A percentile compares a stretch with the other conserved stretches of the same genome.
phyloP scores from a whole-genome alignment of 1,140 invertebrate genomes.

The Zaprionus davidi region DNA sequence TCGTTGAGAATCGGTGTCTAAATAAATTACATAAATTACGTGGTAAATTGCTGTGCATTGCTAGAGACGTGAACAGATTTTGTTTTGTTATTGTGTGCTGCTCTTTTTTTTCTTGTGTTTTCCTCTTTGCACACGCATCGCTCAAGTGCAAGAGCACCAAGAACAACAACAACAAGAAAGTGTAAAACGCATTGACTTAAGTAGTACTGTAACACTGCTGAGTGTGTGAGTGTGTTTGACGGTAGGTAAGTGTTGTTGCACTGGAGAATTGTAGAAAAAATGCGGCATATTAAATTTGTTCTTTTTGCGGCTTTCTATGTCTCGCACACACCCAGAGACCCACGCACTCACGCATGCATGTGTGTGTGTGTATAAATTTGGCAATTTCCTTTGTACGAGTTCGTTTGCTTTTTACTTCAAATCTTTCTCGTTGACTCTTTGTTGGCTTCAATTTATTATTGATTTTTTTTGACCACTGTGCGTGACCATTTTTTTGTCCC shows the following conservation, averaged over 20 bases:
- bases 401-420: conserved; percentile 8
- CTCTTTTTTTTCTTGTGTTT: conserved; percentile 16
- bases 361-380: conserved; percentile 8
- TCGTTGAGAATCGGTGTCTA: background rate
- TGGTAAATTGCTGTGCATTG: conserved; percentile 19
- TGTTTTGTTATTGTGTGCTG: conserved; percentile 37
- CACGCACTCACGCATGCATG: background rate
- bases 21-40: conserved; percentile 15
- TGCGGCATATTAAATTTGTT: background rate
- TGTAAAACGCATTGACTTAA: conserved; percentile 35
- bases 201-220: background rate
- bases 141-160: conserved; percentile 35
- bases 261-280: conserved; percentile 9
- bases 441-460: conserved; percentile 42
- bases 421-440: conserved; percentile 19
- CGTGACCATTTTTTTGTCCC: conserved; percentile 30
- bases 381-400: conserved; percentile 2
- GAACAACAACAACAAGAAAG: conserved; percentile 8
- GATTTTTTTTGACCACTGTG: conserved; percentile 42
- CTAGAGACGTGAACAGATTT: conserved; percentile 10
- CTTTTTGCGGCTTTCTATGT: conserved; percentile 28
- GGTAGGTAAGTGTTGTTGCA: conserved; percentile 31
- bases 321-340: background rate
- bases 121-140: conserved; percentile 9
- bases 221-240: background rate